Conservation (phyloP, 2,888 invertebrate genomes). For the Chloroclysta siterata region DNA sequence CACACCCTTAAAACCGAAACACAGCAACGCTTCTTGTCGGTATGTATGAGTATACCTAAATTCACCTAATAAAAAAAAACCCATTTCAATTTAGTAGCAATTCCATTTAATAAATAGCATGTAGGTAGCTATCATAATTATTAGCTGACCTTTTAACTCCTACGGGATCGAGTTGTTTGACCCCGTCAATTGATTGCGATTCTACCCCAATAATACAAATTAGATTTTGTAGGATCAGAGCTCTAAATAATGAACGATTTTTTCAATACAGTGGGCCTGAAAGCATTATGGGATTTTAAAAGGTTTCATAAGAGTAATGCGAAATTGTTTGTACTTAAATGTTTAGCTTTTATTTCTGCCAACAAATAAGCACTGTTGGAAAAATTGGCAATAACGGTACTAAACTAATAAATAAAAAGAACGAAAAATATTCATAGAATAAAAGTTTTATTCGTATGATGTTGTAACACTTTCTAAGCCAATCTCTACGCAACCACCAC, state of each 20-base stretch:
- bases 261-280: background rate
- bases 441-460: background rate
- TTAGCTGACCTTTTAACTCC: constrained; percentile 21
- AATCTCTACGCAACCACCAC: background rate
- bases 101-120: constrained; percentile 6
- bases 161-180: constrained; percentile 19
- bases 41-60: background rate
- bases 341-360: background rate
- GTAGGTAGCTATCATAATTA: constrained; percentile 10
- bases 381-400: no score
- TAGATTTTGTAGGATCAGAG: constrained; percentile 14
- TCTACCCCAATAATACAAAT: constrained; percentile 20
- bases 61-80: background rate
- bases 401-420: no score
- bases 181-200: constrained; percentile 20
- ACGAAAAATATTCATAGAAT: background rate
- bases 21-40: no score
- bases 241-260: constrained; percentile 19
- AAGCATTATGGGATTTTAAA: background rate
- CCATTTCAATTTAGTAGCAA: constrained; percentile 1
- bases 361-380: background rate
- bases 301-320: background rate
- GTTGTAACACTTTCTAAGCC: background rate
- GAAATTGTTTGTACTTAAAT: background rate
- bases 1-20: no score